Evolutionary conservation across 2,113 vertebrate genomes (phyloP).

Genomic region (Chascanopsetta lugubris): DNA sequence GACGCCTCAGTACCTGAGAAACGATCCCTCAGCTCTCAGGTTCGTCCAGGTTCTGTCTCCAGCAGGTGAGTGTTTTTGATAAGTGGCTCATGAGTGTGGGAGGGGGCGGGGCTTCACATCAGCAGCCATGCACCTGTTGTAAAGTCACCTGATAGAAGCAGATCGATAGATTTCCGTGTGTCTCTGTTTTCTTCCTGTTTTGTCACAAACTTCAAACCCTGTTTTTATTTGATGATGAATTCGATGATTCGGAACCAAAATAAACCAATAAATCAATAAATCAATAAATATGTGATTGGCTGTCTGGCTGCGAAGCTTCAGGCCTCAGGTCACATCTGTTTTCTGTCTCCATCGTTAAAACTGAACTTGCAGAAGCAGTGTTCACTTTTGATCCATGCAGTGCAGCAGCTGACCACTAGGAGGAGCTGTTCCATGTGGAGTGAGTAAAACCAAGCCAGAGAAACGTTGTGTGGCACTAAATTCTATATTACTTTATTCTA

Average conservation of each 20-base stretch:
- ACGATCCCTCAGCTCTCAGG: too few species aligned
- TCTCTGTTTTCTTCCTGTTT: neutral
- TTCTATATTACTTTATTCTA: too few species aligned
- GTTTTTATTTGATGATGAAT: neutral
- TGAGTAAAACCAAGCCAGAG: too few species aligned
- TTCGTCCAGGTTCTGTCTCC: too few species aligned
- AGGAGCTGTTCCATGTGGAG: constrained; percentile 10
- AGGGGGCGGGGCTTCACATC: too few species aligned
- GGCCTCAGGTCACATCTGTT: neutral
- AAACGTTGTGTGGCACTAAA: too few species aligned
- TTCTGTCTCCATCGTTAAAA: neutral
- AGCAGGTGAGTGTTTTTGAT: too few species aligned
- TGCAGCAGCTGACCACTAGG: constrained; percentile 33
- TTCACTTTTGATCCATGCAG: neutral
- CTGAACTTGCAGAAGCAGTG: neutral
- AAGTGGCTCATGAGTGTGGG: too few species aligned
- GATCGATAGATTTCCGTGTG: neutral
- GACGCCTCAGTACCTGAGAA: too few species aligned
- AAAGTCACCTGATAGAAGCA: too few species aligned
- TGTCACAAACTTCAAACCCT: neutral
- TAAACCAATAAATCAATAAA: too few species aligned
- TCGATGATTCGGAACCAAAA: neutral
- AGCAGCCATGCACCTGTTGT: too few species aligned
- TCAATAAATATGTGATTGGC: neutral
- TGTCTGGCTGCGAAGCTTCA: neutral